Evolutionary conservation across 2,888 invertebrate genomes (phyloP).

Genomic region (Perdita meconis): DNA sequence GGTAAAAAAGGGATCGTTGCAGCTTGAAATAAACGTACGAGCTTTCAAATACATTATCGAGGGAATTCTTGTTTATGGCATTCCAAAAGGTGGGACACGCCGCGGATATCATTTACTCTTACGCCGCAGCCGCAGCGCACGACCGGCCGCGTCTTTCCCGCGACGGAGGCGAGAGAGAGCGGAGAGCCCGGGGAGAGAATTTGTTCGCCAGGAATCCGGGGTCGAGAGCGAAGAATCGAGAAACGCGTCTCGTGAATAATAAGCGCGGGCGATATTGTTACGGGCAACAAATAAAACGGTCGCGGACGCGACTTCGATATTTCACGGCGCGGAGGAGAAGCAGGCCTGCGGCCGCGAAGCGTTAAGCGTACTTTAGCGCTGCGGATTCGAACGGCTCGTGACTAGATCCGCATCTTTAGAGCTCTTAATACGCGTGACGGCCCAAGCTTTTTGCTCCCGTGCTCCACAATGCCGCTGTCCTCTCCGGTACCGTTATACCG

Average conservation of each 20-base stretch:
- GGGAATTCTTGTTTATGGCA: constrained; percentile 73
- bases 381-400: constrained; percentile 18
- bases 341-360: constrained; percentile 17
- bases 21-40: constrained; percentile 70
- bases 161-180: constrained; percentile 42
- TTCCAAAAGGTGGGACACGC: constrained; percentile 63
- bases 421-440: constrained; percentile 44
- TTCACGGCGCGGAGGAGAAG: constrained; percentile 21
- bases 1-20: constrained; percentile 61
- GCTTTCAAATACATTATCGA: constrained; percentile 73
- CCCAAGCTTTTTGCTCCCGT: constrained; percentile 11
- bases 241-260: constrained; percentile 59
- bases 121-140: no score
- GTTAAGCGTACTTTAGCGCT: constrained; percentile 54
- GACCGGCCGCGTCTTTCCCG: constrained; percentile 22
- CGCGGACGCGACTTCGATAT: constrained; percentile 41
- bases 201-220: constrained; percentile 38
- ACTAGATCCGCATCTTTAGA: constrained; percentile 58
- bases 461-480: constrained; percentile 41
- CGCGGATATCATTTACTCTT: constrained; percentile 64
- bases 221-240: constrained; percentile 25
- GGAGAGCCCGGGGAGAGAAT: constrained; percentile 35
- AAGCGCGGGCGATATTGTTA: constrained; percentile 57
- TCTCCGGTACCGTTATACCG: constrained; percentile 41
- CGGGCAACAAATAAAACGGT: constrained; percentile 66